Conservation (phyloP, 2,797 vertebrate species). For the Euthynnus affinis region DNA sequence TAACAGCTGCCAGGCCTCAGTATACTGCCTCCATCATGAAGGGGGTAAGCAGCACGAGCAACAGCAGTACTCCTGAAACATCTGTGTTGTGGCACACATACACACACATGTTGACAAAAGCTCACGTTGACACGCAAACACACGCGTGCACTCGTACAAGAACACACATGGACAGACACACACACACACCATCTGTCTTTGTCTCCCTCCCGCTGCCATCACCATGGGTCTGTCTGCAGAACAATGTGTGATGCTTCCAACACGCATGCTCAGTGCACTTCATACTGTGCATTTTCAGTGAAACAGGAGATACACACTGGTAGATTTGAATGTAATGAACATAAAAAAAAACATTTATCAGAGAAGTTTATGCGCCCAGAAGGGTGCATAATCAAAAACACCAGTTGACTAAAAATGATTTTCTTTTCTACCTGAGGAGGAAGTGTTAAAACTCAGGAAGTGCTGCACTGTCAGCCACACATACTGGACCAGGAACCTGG, state of each 20-base stretch:
- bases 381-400: background rate
- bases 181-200: conserved; percentile 66
- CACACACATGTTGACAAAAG: conserved; percentile 37
- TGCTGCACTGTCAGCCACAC: background rate
- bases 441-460: conserved; percentile 8
- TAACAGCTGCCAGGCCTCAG: conserved; percentile 49
- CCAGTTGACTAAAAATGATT: background rate
- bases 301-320: background rate
- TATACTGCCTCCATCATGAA: conserved; percentile 31
- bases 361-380: background rate
- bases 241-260: conserved; percentile 54
- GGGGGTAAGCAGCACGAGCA: conserved; percentile 22
- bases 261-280: conserved; percentile 45
- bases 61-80: conserved; percentile 54
- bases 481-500: conserved; percentile 30
- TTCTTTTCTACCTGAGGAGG: background rate
- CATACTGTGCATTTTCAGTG: conserved; percentile 16
- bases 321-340: conserved; percentile 12
- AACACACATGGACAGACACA: conserved; percentile 24
- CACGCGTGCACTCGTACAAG: background rate
- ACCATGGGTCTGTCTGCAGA: conserved; percentile 61
- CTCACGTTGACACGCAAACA: conserved; percentile 14
- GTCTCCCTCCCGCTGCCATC: conserved; percentile 66
- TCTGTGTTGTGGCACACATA: conserved; percentile 52
- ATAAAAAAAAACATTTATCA: conserved; percentile 3